These are phyloP conservation scores for Lamprotornis superbus DNA, from an alignment of 2,113 vertebrate species.

Conservation along the genomic window DNA sequence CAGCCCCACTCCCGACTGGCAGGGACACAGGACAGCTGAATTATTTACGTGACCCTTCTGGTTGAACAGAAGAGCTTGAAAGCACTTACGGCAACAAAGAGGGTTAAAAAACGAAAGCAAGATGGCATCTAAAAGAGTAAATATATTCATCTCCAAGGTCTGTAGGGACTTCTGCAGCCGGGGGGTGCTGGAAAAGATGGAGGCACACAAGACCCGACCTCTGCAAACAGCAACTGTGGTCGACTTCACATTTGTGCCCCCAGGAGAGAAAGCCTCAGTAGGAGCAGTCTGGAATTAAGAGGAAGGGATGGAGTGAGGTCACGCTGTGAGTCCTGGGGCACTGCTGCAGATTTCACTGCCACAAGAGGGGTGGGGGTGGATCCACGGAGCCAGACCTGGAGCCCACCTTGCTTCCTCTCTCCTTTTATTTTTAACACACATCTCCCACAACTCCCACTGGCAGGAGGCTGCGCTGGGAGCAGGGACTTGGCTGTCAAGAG, in stretches of 20 bases:
- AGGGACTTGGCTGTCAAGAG: not conserved
- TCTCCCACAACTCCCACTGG: not conserved
- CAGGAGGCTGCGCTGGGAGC: not conserved
- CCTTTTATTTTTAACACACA: not conserved
- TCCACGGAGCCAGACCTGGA: not conserved
- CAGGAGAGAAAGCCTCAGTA: not conserved
- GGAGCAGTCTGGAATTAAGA: not conserved
- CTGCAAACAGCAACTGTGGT: not conserved
- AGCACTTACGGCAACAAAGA: fast-evolving
- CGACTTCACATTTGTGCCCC: not conserved
- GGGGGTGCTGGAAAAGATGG: not conserved
- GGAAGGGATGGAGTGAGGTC: not conserved
- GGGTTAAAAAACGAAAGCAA: not conserved
- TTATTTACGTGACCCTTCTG: not conserved
- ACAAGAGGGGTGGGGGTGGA: not conserved
- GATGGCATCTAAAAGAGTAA: not conserved
- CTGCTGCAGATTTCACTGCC: not conserved
- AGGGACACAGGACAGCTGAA: not conserved
- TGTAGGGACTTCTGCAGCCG: not conserved
- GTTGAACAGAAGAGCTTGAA: not conserved
- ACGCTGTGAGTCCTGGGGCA: not conserved
- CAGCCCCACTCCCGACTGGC: fast-evolving
- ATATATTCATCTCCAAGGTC: not conserved
- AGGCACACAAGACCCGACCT: not conserved
- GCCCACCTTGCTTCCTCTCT: not conserved